Percentiles rank a stretch among this genome's conserved stretches.
phyloP scores from a whole-genome alignment of 2,797 vertebrate genomes.

The Loris lydekkerianus region DNA sequence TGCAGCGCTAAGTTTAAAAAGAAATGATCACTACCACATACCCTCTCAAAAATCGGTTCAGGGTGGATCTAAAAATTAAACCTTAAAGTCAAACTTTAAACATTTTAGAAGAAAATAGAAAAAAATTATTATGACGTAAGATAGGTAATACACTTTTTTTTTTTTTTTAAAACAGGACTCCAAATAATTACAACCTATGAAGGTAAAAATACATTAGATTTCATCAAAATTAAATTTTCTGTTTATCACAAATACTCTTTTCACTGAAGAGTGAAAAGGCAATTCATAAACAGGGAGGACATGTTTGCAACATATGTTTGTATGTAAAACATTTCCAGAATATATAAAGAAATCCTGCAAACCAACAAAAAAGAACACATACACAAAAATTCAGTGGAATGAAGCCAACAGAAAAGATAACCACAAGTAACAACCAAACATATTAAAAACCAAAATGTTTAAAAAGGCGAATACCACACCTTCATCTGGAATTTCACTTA shows the following conservation, averaged over 20 bases:
- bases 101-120: neutral
- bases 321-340: neutral
- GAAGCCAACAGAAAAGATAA: constrained; percentile 5
- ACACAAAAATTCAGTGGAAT: neutral
- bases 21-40: neutral
- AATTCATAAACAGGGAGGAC: neutral
- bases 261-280: neutral
- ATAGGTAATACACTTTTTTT: neutral
- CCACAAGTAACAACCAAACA: neutral
- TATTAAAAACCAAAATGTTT: neutral
- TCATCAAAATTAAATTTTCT: neutral
- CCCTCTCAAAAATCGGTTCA: neutral
- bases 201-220: neutral
- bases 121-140: neutral
- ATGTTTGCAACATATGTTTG: neutral
- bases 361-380: neutral
- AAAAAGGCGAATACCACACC: neutral
- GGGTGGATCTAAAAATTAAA: neutral
- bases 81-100: neutral
- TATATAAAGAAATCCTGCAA: neutral
- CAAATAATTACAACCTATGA: neutral
- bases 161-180: neutral
- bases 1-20: neutral
- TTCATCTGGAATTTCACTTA: neutral
- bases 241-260: neutral